Evolutionary conservation across 1,140 invertebrate genomes (phyloP), one percentile per base, ranked within the genome.

Genomic region (Leptinotarsa defecta): DNA sequence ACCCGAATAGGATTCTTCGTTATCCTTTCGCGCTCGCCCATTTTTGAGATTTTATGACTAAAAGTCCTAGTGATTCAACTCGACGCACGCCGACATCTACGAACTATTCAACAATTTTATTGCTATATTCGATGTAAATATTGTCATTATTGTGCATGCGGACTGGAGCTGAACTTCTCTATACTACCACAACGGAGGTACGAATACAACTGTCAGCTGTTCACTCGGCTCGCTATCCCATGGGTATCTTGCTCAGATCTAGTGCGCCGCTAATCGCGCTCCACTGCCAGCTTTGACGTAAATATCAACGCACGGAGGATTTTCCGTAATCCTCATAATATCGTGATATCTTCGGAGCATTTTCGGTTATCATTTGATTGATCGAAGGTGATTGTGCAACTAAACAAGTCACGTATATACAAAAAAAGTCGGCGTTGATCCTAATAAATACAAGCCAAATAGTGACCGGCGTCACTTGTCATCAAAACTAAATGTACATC

Each of bases 1-100:
- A 99, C 95, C 82, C 95, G 91, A 83, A 97, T 94, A 74, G 95
- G 90, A 86, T 92, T 92, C 86, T 94, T 93, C 79, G 86, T 85
- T 83, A 87, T 87, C 84, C 88, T 86, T 81, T 89, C 88, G 34
- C 89, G 86, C 74, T 89, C 88, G 84, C 88, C 88, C 89, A 90
- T 90, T 74, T 76, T 77, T 73, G 69, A 57, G 49, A 20, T 72
- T 49, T 49, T 64, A 68, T 78, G 78, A 79, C 68, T 77, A 49
- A 78, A 78, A 78, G 74, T 72, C 61, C 52, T 64, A 49, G 24
- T 70, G 49, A 79, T 76, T 71, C 27, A 63, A 49, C 17, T 13
- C 19, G 15, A 64, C 22, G 24, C 61, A 67, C 49, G 4, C 8
- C 34, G 27, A 61, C 34, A 65, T 75, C 48, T 71, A 67, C 63